Base-by-base conservation (phyloP, 2,888 invertebrate genomes). In the Byasa hedistus region DNA sequence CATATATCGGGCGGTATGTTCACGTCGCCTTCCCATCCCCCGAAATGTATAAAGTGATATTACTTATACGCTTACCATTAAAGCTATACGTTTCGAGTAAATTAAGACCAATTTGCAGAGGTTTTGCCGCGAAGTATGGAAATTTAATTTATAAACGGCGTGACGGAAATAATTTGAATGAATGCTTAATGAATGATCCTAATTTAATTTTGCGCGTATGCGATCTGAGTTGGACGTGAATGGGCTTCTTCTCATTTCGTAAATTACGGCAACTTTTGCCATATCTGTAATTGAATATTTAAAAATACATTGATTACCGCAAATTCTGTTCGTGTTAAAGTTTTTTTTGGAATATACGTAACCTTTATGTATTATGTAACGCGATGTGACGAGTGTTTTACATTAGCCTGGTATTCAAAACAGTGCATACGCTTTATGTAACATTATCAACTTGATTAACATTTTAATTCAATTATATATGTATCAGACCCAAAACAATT, bases 71-170 rank as follows among this genome's bases (percentile, higher is more conserved):
- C 82, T 88, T 81, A 87, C 80, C 81, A 87, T 88, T 86, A 87
- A 81, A 79, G 83, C 80, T 83, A 85, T 87, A 89, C 83, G 80
- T 89, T 87, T 85, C 83, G 76, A 83, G 84, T 84, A 83, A 89
- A 89, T 91, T 89, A 89, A 88, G 84, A 86, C 81, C 87, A 89
- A 89, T 89, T 90, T 89, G 87, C 82, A 80, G 79, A 84, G 87
- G 86, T 86, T 88, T 86, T 85, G 82, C 81, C 76, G 73, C 78
- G 78, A 83, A 82, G 85, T 84, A 87, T 84, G 85, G 79, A 83
- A 87, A 86, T 87, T 87, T 83, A 86, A 89, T 89, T 85, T 84
- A 84, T 79, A 80, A 81, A 81, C 79, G 77, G 79, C 79, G 80
- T 84, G 84, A 85, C 81, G 81, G 79, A 82, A 86, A 80, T 87